phyloP scores from a whole-genome alignment of 2,888 invertebrate genomes.

The Sarcophaga carnaria region DNA sequence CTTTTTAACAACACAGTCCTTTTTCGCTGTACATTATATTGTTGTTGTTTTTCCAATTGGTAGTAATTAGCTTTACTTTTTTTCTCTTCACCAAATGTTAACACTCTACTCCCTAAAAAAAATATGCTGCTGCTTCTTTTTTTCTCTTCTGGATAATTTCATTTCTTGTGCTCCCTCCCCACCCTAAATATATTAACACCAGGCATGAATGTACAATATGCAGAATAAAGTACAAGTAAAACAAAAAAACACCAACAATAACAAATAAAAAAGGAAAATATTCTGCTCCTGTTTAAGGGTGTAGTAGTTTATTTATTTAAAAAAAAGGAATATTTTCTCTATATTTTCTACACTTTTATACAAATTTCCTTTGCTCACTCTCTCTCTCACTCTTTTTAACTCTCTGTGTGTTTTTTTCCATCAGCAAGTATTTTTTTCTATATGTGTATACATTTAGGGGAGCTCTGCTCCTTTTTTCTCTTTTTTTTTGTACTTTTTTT shows the following conservation, averaged over 20 bases:
- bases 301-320: conserved; percentile 26
- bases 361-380: conserved; percentile 38
- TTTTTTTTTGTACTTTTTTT: conserved; percentile 15
- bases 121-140: conserved; percentile 13
- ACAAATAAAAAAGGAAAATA: neutral
- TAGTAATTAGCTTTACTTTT: neutral
- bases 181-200: neutral
- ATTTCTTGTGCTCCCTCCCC: conserved; percentile 16
- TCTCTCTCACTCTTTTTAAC: neutral
- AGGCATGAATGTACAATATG: neutral
- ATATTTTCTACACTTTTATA: conserved; percentile 41
- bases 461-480: conserved; percentile 51
- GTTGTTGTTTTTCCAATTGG: neutral
- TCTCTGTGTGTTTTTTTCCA: conserved; percentile 3
- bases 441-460: conserved; percentile 66
- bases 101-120: conserved; percentile 45
- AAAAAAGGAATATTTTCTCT: conserved; percentile 26
- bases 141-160: neutral
- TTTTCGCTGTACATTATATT: neutral
- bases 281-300: conserved; percentile 42
- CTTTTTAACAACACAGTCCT: no score
- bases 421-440: conserved; percentile 28
- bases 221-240: neutral
- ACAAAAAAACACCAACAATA: neutral
- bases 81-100: neutral